Conservation (phyloP, 1,140 invertebrate species). For the Sycophaga agraensis region DNA sequence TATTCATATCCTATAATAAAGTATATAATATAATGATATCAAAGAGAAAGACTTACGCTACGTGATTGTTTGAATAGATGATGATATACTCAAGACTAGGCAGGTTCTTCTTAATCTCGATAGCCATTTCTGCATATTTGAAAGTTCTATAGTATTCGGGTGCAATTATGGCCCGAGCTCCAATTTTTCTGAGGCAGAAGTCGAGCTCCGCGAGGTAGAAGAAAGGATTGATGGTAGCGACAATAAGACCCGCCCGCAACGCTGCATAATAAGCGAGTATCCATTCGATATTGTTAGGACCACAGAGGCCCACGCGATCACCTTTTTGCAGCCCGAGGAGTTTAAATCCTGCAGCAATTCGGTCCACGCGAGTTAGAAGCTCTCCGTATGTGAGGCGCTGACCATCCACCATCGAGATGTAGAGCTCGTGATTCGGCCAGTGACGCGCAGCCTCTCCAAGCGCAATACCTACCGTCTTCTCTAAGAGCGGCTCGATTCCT, state of each 20-base stretch:
- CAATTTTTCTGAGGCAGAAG: slow-evolving; percentile 79
- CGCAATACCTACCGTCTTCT: slow-evolving; percentile 67
- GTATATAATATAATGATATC: no score
- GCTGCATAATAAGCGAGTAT: slow-evolving; percentile 75
- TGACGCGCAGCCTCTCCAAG: slow-evolving; percentile 60
- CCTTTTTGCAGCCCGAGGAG: slow-evolving; percentile 76
- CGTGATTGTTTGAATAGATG: slow-evolving; percentile 54
- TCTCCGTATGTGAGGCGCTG: slow-evolving; percentile 64
- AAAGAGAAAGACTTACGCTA: slow-evolving; percentile 59
- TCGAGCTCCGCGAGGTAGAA: slow-evolving; percentile 77
- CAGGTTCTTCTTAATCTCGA: slow-evolving; percentile 38
- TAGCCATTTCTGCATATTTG: slow-evolving; percentile 73
- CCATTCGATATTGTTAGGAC: slow-evolving; percentile 77
- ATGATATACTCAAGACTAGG: slow-evolving; percentile 61
- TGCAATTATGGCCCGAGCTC: slow-evolving; percentile 71
- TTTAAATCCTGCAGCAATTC: slow-evolving; percentile 77
- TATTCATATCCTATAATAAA: no score
- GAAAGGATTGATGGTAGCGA: slow-evolving; percentile 83
- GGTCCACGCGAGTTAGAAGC: slow-evolving; percentile 69
- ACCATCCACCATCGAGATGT: slow-evolving; percentile 65
- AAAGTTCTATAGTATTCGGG: slow-evolving; percentile 67
- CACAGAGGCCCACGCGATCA: slow-evolving; percentile 86
- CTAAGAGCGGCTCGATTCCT: slow-evolving; percentile 60
- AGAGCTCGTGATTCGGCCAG: slow-evolving; percentile 62
- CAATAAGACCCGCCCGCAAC: slow-evolving; percentile 77